Percentiles rank a stretch among this genome's conserved stretches.
These are phyloP conservation scores for Drosophila subsilvestris DNA, from an alignment of 2,888 invertebrate species.

Conservation along the genomic window DNA sequence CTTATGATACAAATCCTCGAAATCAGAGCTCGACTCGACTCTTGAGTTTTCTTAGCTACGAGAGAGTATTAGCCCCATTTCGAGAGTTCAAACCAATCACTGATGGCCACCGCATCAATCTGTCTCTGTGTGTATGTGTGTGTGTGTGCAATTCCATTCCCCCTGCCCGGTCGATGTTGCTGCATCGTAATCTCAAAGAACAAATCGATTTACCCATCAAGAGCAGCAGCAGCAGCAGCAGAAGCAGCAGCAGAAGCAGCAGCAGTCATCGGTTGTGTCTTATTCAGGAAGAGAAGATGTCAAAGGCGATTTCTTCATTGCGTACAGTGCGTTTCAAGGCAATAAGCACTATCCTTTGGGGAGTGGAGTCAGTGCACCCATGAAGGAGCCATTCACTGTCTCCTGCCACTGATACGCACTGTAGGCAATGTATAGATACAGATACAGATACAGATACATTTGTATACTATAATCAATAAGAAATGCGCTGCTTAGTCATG, in stretches of 20 bases:
- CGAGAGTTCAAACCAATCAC: constrained; percentile 18
- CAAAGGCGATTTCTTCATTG: constrained; percentile 21
- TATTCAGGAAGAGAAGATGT: constrained; percentile 26
- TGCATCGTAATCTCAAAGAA: constrained; percentile 1
- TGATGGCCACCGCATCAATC: constrained; percentile 20
- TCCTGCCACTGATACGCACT: constrained; percentile 8
- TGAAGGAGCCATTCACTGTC: not conserved
- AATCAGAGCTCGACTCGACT: not conserved
- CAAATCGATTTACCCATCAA: constrained; percentile 35
- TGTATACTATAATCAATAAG: constrained; percentile 27
- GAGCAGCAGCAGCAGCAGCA: not conserved
- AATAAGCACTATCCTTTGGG: constrained; percentile 11
- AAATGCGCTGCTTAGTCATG: constrained; percentile 23
- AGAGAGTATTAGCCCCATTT: not conserved
- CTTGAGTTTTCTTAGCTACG: not conserved
- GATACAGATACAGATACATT: not conserved
- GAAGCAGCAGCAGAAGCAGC: too few relatives aligned
- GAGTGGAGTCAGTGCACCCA: not conserved
- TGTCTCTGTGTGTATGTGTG: not conserved
- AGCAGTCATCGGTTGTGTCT: constrained; percentile 33
- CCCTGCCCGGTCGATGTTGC: not conserved
- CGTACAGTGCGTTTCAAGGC: constrained; percentile 6
- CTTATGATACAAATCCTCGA: not conserved
- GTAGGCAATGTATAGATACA: not conserved
- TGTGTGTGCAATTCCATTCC: constrained; percentile 3